Evolutionary conservation across 1,140 invertebrate genomes (phyloP).

Genomic region (Acarapis woodi): DNA sequence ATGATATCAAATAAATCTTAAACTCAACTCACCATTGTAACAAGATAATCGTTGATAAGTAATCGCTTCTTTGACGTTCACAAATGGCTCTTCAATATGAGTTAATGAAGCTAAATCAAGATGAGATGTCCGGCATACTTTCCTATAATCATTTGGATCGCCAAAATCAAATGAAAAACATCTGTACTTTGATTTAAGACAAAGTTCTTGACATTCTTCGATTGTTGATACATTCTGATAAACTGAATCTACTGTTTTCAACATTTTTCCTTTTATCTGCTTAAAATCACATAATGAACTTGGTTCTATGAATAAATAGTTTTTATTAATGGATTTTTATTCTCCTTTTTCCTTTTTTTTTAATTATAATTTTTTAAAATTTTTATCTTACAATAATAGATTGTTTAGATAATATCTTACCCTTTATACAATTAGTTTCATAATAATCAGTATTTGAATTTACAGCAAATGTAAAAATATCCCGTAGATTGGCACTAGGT

Average conservation of each 20-base stretch:
- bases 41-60: constrained; percentile 74
- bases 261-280: constrained; percentile 47
- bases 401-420: constrained; percentile 11
- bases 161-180: constrained; percentile 79
- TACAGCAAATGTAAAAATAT: constrained; percentile 9
- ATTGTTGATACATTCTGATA: constrained; percentile 47
- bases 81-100: constrained; percentile 54
- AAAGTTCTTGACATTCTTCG: constrained; percentile 50
- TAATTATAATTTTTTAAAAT: neutral
- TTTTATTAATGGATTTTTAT: neutral
- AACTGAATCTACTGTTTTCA: constrained; percentile 76
- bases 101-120: constrained; percentile 59
- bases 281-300: constrained; percentile 51
- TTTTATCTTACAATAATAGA: neutral
- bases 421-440: constrained; percentile 23
- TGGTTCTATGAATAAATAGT: constrained; percentile 11
- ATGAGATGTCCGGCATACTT: constrained; percentile 66
- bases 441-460: constrained; percentile 16
- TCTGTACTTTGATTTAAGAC: constrained; percentile 47
- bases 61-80: constrained; percentile 45
- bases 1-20: too few species aligned
- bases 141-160: constrained; percentile 52
- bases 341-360: neutral
- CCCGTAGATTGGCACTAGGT: neutral
- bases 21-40: constrained; percentile 31